Conservation (phyloP, 1,140 invertebrate species). For the Orius insidiosus region DNA sequence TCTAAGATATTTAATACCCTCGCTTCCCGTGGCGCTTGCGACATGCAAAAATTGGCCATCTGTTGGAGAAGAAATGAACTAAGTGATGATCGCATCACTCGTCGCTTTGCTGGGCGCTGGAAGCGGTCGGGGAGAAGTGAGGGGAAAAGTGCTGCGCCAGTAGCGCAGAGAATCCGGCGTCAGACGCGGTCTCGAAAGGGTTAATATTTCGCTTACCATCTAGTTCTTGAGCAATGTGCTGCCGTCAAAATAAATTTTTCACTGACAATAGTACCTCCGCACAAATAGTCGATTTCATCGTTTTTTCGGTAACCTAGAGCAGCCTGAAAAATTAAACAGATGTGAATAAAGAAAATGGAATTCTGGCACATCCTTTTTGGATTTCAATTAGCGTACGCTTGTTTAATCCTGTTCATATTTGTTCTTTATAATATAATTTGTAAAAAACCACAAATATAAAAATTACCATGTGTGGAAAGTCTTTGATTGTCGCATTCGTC, state of each 20-base stretch:
- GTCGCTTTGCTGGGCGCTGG: no score
- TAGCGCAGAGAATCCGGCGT: no score
- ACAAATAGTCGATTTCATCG: conserved; percentile 26
- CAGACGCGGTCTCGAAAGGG: no score
- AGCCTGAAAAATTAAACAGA: conserved; percentile 10
- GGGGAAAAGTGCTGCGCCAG: no score
- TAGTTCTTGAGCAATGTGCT: conserved; percentile 27
- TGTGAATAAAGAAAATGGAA: background rate
- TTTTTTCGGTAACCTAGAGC: conserved; percentile 17
- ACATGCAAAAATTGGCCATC: no score
- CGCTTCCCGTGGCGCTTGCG: no score
- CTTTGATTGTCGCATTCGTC: conserved; percentile 26
- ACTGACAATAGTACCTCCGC: conserved; percentile 36
- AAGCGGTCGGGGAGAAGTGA: no score
- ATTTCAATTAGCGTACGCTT: background rate
- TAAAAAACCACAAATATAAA: background rate
- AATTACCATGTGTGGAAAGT: conserved; percentile 42
- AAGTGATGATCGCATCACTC: no score
- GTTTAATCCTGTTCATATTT: background rate
- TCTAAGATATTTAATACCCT: no score
- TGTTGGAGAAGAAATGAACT: no score
- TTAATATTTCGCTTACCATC: conserved; percentile 16
- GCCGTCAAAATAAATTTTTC: conserved; percentile 35
- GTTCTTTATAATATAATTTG: background rate
- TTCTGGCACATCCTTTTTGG: background rate